phyloP scores from a whole-genome alignment of 2,888 invertebrate species.

The Platycnemis pennipes region DNA sequence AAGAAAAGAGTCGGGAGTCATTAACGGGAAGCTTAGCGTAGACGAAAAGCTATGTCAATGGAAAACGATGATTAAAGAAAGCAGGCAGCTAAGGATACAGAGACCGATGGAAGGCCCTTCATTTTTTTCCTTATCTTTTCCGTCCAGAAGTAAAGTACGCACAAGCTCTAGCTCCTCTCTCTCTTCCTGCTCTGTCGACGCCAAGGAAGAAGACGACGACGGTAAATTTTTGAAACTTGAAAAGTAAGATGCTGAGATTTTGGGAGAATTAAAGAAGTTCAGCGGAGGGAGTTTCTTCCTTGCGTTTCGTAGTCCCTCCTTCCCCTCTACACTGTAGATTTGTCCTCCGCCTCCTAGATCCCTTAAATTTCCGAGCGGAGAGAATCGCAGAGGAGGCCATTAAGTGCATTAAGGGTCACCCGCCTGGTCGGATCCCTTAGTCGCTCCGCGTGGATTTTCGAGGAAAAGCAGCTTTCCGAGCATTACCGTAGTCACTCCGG shows the following conservation, averaged over 20 bases:
- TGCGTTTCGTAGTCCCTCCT: neutral
- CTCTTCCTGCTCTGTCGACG: neutral
- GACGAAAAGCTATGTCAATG: no score
- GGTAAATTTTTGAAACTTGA: neutral
- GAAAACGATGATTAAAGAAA: no score
- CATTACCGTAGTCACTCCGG: neutral
- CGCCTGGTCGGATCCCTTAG: neutral
- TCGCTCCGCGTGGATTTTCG: neutral
- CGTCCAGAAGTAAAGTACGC: neutral
- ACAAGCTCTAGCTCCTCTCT: neutral
- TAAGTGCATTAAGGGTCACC: neutral
- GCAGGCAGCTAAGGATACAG: no score
- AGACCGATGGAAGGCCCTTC: no score
- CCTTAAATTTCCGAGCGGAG: constrained; percentile 6
- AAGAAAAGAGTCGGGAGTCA: no score
- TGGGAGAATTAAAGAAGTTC: constrained; percentile 16
- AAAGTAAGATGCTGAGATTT: neutral
- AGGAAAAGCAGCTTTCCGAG: neutral
- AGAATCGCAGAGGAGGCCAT: neutral
- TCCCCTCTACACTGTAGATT: neutral
- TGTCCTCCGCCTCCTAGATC: neutral
- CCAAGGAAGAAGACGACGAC: neutral
- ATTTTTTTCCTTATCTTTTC: no score
- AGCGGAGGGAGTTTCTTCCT: neutral
- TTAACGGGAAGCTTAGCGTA: no score